phyloP scores from a whole-genome alignment of 2,797 vertebrate genomes.

The Numenius phaeopus region DNA sequence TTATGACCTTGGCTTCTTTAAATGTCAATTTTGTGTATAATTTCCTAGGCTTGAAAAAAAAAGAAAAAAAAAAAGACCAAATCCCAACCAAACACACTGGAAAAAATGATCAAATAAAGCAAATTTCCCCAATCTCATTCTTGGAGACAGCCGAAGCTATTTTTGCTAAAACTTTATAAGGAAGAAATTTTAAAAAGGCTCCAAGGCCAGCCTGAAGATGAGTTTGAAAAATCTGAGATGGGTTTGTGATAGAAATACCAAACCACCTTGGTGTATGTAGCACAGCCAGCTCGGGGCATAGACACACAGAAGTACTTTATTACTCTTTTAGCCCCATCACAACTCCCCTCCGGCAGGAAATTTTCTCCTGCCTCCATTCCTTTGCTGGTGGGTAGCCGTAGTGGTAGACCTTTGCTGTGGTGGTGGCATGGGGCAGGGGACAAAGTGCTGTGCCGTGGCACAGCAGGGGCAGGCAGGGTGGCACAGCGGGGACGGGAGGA shows the following conservation, averaged over 20 bases:
- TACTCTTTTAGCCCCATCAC: not conserved
- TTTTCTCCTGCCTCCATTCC: not conserved
- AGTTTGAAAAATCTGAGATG: not conserved
- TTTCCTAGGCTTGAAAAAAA: not conserved
- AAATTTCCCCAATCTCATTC: not conserved
- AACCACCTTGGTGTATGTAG: not conserved
- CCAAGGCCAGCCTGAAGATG: not conserved
- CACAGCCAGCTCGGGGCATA: not conserved
- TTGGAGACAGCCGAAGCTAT: not conserved
- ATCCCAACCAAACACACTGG: not conserved
- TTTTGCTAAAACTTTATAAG: not conserved
- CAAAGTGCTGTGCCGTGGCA: fast-evolving
- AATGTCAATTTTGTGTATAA: not conserved
- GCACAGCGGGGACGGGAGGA: fast-evolving
- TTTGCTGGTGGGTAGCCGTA: fast-evolving
- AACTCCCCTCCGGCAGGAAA: not conserved
- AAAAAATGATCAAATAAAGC: not conserved
- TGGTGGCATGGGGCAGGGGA: fast-evolving
- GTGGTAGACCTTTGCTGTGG: not conserved
- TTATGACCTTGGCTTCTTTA: slow-evolving; percentile 13
- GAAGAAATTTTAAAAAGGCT: not conserved
- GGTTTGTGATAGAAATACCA: not conserved
- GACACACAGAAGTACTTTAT: not conserved
- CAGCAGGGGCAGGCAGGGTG: not conserved
- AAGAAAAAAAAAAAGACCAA: not conserved